These are phyloP conservation scores for Andrena marginata DNA, from an alignment of 2,888 invertebrate species.

Conservation along the genomic window DNA sequence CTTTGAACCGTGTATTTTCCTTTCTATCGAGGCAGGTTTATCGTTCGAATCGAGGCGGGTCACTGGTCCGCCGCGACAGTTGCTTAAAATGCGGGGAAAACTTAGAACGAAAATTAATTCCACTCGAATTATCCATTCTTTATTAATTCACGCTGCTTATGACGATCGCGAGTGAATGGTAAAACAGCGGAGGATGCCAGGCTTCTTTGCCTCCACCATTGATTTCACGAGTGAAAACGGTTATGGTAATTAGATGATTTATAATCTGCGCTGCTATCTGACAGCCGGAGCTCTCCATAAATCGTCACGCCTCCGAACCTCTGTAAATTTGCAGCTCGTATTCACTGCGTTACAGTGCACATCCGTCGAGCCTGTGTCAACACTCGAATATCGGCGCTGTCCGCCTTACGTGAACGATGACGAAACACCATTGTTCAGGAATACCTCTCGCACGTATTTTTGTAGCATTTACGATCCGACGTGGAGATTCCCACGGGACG, in stretches of 20 bases:
- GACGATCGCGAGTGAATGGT: not conserved
- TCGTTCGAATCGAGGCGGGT: not conserved
- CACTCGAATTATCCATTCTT: too few species aligned
- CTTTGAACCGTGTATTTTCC: not conserved
- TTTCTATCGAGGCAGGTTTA: not conserved
- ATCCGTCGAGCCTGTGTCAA: slow-evolving; percentile 6
- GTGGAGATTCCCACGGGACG: too few species aligned
- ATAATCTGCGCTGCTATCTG: slow-evolving; percentile 1
- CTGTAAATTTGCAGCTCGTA: slow-evolving; percentile 29
- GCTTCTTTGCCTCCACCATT: not conserved
- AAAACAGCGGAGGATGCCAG: not conserved
- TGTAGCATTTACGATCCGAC: not conserved
- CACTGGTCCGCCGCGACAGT: too few species aligned
- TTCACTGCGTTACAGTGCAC: slow-evolving; percentile 15
- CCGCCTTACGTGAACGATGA: slow-evolving; percentile 17
- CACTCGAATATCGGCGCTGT: slow-evolving; percentile 26
- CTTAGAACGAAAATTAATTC: too few species aligned
- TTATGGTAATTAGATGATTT: slow-evolving; percentile 32
- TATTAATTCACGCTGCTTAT: too few species aligned
- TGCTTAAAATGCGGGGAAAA: too few species aligned
- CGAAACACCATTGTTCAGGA: slow-evolving; percentile 1
- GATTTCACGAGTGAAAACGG: slow-evolving; percentile 5
- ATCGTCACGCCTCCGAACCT: slow-evolving; percentile 25
- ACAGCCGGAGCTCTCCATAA: slow-evolving; percentile 42
- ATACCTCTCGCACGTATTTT: not conserved